phyloP scores from a whole-genome alignment of 2,797 vertebrate species.

The Micromesistius poutassou region DNA sequence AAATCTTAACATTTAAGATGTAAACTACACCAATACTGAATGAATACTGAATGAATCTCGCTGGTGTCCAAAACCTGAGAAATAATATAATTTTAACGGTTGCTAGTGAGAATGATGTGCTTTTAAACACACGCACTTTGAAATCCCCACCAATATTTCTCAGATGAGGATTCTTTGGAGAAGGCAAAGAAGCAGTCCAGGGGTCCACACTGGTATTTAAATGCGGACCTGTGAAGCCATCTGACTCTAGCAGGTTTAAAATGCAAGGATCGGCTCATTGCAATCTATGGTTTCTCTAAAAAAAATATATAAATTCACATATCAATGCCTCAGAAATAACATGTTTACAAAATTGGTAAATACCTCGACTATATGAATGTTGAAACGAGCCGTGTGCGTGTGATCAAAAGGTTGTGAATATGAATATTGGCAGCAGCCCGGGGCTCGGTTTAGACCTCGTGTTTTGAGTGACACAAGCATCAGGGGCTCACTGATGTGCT shows the following conservation, averaged over 20 bases:
- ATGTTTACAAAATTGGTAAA: neutral
- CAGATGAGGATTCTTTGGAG: neutral
- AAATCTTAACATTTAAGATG: neutral
- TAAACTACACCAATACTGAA: neutral
- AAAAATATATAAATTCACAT: neutral
- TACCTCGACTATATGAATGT: neutral
- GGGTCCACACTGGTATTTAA: neutral
- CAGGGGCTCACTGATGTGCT: slow-evolving; percentile 79
- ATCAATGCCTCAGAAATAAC: neutral
- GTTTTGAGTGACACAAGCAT: slow-evolving; percentile 67
- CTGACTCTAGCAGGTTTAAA: neutral
- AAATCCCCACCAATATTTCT: neutral
- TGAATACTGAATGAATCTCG: neutral
- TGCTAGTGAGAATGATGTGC: neutral
- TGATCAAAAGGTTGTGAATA: neutral
- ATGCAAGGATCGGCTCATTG: neutral
- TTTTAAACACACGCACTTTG: neutral
- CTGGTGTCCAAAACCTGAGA: neutral
- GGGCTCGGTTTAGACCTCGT: neutral
- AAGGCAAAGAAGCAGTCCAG: neutral
- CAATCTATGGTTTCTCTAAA: too few relatives aligned
- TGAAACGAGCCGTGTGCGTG: neutral
- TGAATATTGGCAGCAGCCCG: neutral
- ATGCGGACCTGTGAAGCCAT: neutral
- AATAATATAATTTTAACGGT: neutral